Evolutionary conservation across 2,888 invertebrate genomes (phyloP).

Genomic region (Dexiosoma caninum): DNA sequence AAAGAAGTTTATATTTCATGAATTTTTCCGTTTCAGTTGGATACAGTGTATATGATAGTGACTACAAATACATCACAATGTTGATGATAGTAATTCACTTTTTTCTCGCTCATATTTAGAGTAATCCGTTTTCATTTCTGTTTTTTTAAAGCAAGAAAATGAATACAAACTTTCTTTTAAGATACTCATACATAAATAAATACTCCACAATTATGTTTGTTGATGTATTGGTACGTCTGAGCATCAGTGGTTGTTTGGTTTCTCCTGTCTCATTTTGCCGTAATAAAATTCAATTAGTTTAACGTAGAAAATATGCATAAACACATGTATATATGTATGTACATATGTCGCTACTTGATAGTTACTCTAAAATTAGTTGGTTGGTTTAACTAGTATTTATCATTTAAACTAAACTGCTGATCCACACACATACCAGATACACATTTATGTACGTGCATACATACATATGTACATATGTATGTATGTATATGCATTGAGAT

Average conservation of each 20-base stretch:
- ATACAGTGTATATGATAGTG: slow-evolving; percentile 30
- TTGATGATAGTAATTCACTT: slow-evolving; percentile 32
- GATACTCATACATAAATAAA: slow-evolving; percentile 13
- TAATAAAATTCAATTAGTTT: slow-evolving; percentile 59
- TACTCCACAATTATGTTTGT: slow-evolving; percentile 19
- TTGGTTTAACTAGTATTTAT: slow-evolving; percentile 7
- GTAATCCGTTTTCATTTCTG: slow-evolving; percentile 50
- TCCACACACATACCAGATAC: no score
- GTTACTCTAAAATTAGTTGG: not conserved
- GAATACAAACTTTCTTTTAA: slow-evolving; percentile 51
- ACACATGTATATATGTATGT: slow-evolving; percentile 21
- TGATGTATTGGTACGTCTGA: not conserved
- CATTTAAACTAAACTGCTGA: not conserved
- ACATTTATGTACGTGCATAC: not conserved
- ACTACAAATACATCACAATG: slow-evolving; percentile 14
- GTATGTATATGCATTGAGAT: no score
- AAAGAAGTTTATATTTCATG: not conserved
- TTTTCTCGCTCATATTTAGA: slow-evolving; percentile 36
- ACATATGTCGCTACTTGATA: not conserved
- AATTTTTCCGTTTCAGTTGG: not conserved
- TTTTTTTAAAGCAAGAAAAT: slow-evolving; percentile 6
- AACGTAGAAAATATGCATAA: slow-evolving; percentile 28
- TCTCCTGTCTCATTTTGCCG: slow-evolving; percentile 43
- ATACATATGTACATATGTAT: not conserved
- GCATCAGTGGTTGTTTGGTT: slow-evolving; percentile 27